Evolutionary conservation across 2,888 invertebrate genomes (phyloP).

Genomic region (Caradrina clavipalpis): DNA sequence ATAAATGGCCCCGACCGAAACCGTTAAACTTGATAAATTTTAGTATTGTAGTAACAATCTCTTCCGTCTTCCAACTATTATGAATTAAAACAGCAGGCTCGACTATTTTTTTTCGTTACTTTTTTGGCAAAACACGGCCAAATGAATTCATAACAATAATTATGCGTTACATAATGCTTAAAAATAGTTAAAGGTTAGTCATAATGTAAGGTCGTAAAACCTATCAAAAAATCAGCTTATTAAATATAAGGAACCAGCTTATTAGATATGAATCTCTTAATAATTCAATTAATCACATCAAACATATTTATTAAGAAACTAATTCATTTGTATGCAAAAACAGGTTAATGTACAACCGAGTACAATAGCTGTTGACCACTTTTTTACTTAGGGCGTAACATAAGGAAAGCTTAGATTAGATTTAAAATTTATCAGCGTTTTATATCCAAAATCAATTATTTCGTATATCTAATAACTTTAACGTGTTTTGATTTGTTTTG

Average conservation of each 20-base stretch:
- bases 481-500: not conserved
- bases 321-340: not conserved
- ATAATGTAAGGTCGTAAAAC: not conserved
- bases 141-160: not conserved
- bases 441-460: not conserved
- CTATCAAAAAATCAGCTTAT: not conserved
- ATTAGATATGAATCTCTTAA: no score
- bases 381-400: no score
- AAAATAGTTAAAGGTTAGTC: not conserved
- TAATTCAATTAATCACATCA: not conserved
- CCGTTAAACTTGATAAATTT: slow-evolving; percentile 3
- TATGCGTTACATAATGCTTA: not conserved
- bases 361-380: no score
- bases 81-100: not conserved
- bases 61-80: slow-evolving; percentile 1
- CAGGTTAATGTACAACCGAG: no score
- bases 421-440: no score
- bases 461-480: not conserved
- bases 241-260: not conserved
- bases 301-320: not conserved
- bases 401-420: no score
- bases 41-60: slow-evolving; percentile 8
- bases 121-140: not conserved
- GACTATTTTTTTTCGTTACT: not conserved
- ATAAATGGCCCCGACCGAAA: not conserved